Percentiles rank a stretch among this genome's conserved stretches.
phyloP scores from a whole-genome alignment of 2,888 invertebrate genomes.

The Patella pellucida region DNA sequence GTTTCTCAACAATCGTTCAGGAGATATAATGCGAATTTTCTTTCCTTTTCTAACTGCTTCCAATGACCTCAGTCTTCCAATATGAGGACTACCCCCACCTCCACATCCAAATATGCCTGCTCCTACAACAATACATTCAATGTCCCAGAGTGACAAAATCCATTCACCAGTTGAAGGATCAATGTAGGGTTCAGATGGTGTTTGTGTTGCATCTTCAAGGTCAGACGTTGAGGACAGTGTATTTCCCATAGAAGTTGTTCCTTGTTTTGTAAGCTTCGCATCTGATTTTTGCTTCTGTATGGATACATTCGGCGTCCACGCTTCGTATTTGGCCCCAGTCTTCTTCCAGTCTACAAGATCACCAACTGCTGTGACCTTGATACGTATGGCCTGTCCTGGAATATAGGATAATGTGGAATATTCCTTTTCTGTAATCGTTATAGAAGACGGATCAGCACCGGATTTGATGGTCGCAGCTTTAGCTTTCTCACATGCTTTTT shows the following conservation, averaged over 20 bases:
- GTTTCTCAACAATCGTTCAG: conserved; percentile 43
- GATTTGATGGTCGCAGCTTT: conserved; percentile 23
- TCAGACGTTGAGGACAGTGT: conserved; percentile 24
- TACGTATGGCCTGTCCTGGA: conserved; percentile 59
- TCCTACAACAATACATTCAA: conserved; percentile 64
- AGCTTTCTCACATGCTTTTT: conserved; percentile 31
- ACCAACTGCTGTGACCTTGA: conserved; percentile 61
- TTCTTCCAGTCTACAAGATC: conserved; percentile 38
- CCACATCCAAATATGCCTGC: conserved; percentile 67
- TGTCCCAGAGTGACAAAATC: conserved; percentile 58
- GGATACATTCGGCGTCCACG: background rate
- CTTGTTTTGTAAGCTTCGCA: conserved; percentile 32
- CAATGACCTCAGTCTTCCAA: conserved; percentile 50
- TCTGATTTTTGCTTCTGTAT: conserved; percentile 2
- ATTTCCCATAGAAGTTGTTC: conserved; percentile 34
- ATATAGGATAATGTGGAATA: conserved; percentile 60
- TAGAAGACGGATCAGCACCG: conserved; percentile 40
- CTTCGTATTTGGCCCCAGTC: background rate
- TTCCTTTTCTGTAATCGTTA: conserved; percentile 47
- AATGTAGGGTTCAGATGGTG: conserved; percentile 33
- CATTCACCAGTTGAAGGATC: conserved; percentile 55
- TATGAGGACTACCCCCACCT: conserved; percentile 64
- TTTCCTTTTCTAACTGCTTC: conserved; percentile 49
- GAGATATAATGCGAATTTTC: conserved; percentile 54
- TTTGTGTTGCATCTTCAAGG: background rate